Base-by-base conservation (phyloP, 2,888 invertebrate species). In the Cabera pusaria region DNA sequence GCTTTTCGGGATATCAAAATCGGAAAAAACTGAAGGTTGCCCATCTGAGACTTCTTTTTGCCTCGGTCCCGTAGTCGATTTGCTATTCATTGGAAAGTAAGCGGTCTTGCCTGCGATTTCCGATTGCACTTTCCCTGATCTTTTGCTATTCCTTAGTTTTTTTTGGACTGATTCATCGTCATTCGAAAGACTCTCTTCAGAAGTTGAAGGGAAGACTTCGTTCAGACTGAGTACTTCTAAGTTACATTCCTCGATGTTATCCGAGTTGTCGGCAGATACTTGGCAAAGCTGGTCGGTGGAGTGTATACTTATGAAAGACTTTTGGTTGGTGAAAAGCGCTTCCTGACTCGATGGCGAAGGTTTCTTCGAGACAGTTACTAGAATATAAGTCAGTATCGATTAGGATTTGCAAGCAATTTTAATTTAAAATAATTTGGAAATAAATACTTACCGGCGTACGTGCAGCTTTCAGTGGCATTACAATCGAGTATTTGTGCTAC, bases 271-370 rank as follows among this genome's bases (percentile, higher is more conserved):
- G 28, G 78, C 79, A 2, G 71, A 61, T 37, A 82, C 63, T 69
- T 83, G 83, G 57, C 81, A 84, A 39, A 82, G 64, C n/a, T 81
- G 84, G 55, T 88, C 88, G 16, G 87, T 88, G 10, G 87, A 87
- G 43, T 88, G 88, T 59, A 88, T 87, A 60, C 86, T 86, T 53
- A 87, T 87, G 52, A 87, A 88, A 1, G 87, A 86, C 52, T 81
- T 85, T 50, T 87, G 86, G 28, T 77, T 77, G 9, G 66, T 58
- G 52, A 71, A 79, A 37, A 72, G 52, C 4, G 65, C 49, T 35
- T 72, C 71, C 31, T 75, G 75, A 14, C 2, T 4, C 34, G 59
- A 66, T 3, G 75, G 62, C 3, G 75, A 62, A 3, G 55, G 46
- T 52, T 86, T 86, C 61, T 83, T 83, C 37, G 86, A 79, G 22